Percentiles rank a stretch among this genome's conserved stretches.
phyloP scores from a whole-genome alignment of 2,797 vertebrate species.

The Petrocephalus sullivani region DNA sequence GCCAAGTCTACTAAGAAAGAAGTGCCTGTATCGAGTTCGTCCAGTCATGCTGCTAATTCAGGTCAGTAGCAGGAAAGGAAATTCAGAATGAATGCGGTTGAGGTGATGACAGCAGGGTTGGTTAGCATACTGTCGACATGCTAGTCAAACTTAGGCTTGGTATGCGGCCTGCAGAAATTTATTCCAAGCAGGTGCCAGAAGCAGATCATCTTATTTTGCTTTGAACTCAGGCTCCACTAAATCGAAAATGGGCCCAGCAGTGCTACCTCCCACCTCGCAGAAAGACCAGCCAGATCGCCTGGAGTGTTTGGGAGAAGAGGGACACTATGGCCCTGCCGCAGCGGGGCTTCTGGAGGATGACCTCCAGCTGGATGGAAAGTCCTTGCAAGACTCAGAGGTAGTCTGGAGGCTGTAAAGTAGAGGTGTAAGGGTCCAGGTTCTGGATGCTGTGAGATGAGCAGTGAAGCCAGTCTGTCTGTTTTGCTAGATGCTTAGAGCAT shows the following conservation, averaged over 20 bases:
- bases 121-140: background rate
- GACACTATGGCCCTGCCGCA: background rate
- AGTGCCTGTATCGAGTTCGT: constrained; percentile 26
- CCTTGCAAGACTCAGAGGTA: constrained; percentile 54
- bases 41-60: constrained; percentile 39
- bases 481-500: background rate
- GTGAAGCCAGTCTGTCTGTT: background rate
- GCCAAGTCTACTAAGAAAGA: constrained; percentile 56
- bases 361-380: constrained; percentile 35
- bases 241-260: constrained; percentile 40
- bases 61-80: constrained; percentile 44
- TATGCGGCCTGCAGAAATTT: background rate
- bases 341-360: constrained; percentile 26
- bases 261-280: constrained; percentile 20
- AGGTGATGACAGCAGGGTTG: background rate
- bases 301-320: constrained; percentile 32
- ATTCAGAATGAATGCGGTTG: background rate
- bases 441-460: background rate
- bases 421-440: background rate
- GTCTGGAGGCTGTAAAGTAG: background rate
- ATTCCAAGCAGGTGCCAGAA: background rate
- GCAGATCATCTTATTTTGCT: background rate
- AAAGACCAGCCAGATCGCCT: constrained; percentile 22
- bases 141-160: background rate
- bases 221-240: constrained; percentile 48